Evolutionary conservation across 2,797 vertebrate genomes (phyloP).

Genomic region (Myiotriccus ornatus): DNA sequence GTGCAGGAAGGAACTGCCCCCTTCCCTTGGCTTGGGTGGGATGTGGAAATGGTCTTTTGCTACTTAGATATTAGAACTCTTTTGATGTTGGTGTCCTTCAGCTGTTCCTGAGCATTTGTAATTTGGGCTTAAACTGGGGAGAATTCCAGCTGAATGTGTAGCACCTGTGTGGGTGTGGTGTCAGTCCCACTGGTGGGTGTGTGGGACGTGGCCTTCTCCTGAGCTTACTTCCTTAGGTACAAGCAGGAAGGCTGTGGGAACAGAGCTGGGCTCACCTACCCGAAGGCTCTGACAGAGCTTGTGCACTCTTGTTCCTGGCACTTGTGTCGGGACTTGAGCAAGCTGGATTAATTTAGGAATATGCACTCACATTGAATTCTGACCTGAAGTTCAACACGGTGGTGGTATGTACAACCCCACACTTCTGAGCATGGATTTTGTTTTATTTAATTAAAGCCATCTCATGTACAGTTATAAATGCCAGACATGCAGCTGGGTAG

Average conservation of each 20-base stretch:
- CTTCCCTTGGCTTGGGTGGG: background rate
- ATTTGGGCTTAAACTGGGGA: background rate
- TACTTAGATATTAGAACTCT: background rate
- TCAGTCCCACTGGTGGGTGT: background rate
- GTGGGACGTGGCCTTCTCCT: too few species aligned
- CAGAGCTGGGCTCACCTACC: background rate
- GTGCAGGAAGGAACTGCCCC: background rate
- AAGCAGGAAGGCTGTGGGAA: background rate
- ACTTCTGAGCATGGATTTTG: background rate
- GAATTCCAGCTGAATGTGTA: background rate
- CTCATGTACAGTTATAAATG: background rate
- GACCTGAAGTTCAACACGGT: background rate
- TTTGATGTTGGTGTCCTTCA: background rate
- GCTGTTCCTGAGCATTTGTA: background rate
- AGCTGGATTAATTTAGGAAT: background rate
- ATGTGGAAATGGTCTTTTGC: background rate
- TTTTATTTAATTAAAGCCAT: background rate
- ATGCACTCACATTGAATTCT: background rate
- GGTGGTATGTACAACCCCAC: background rate
- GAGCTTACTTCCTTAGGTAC: background rate
- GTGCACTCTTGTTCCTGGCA: background rate
- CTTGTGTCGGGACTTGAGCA: background rate
- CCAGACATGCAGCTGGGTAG: background rate
- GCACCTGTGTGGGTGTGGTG: too few species aligned
- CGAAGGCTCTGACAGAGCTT: background rate